These are phyloP conservation scores for Willowsia nigromaculata DNA, from an alignment of 2,888 invertebrate species.

Conservation along the genomic window DNA sequence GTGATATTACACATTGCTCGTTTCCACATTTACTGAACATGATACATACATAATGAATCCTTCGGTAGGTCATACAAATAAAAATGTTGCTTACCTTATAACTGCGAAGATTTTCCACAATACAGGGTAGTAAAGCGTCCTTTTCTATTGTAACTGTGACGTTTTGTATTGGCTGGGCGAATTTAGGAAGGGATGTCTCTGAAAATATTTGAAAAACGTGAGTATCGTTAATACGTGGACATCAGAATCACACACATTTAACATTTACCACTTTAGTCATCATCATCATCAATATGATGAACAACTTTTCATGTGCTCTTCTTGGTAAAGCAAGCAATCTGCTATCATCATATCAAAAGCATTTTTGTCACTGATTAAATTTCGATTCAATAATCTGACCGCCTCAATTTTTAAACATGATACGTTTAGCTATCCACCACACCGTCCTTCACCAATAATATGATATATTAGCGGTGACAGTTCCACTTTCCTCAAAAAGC, in stretches of 20 bases:
- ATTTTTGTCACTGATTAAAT: background rate
- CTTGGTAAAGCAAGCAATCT: background rate
- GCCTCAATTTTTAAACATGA: background rate
- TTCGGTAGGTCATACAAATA: background rate
- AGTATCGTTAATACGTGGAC: background rate
- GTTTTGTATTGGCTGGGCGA: slow-evolving; percentile 93
- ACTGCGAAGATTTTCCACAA: slow-evolving; percentile 91
- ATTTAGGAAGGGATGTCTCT: slow-evolving; percentile 88
- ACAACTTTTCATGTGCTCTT: background rate
- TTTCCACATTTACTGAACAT: background rate
- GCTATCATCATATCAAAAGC: background rate
- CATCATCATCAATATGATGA: background rate
- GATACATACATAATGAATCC: background rate
- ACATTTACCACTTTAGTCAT: background rate
- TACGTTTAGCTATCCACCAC: background rate
- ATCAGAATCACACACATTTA: background rate
- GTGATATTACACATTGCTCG: background rate
- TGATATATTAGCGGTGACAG: background rate
- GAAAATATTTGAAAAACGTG: slow-evolving; percentile 80
- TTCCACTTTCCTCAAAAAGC: background rate
- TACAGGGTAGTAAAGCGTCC: slow-evolving; percentile 92
- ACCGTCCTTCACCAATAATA: background rate
- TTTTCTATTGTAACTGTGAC: slow-evolving; percentile 93
- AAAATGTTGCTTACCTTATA: slow-evolving; percentile 86
- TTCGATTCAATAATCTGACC: background rate